Base-by-base conservation (phyloP, 2,888 invertebrate species). In the Cyrtodaria siliqua region DNA sequence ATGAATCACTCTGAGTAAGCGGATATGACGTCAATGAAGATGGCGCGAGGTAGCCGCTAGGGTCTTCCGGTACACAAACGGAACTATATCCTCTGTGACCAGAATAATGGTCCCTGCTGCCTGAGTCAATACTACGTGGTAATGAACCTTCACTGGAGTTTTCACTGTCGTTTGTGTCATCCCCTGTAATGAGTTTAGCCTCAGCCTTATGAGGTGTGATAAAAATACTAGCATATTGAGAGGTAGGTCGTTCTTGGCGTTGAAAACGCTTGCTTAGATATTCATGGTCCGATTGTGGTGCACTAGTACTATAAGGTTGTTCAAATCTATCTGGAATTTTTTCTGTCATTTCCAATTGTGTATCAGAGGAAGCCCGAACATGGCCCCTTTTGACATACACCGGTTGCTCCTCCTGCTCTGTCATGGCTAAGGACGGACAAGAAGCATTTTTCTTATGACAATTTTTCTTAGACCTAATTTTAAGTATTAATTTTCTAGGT, bases 401-500 rank as follows among this genome's bases (percentile, higher is more conserved):
- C 1, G 90, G 90, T 12, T 85, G 87, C 20, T 88, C 88, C 6
- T 89, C 90, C 61, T 83, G 85, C 63, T 91, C 92, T n/a, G 90
- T 84, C 38, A 86, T 74, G 23, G 91, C 89, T 68, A 91, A 83
- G 23, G 89, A 86, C 42, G 91, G 90, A 76, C 90, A 90, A 8
- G 90, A 90, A 44, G 89, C 88, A 76, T 90, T 91, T 77, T 88
- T 88, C 75, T 87, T 89, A 71, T 83, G 83, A 82, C 88, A 86
- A 79, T 87, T 89, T 66, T 89, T 86, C 69, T 86, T 84, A 44
- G 91, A 91, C 60, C 91, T 95, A 82, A 98, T 98, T 87, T 98
- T 98, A 82, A 99, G 95, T 82, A 99, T 96, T 91, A 99, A 95
- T 87, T 99, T 95, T 91, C 98, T 95, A 6, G 99, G 99, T 94